Evolutionary conservation across 1,140 invertebrate genomes (phyloP), one percentile per base, ranked within the genome.

Genomic region (Sogatella furcifera): DNA sequence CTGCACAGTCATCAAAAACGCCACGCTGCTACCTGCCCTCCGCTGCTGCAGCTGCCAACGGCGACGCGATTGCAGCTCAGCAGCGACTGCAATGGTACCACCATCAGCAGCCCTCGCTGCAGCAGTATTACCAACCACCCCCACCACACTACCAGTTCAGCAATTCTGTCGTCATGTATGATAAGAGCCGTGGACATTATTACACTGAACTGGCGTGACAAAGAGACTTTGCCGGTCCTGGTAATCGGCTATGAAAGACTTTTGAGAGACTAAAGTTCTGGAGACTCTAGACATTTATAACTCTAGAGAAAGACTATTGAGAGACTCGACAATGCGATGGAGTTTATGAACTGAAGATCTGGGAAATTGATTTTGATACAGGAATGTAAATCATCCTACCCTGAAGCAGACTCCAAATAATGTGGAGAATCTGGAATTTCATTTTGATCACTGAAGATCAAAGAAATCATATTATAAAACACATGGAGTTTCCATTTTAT

Each of bases 131-230:
- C 55, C 24, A 56, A 21, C 55, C 15, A 5, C 42, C 53, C 15
- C 58, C 31, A 17, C 19, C 28, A n/a, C 59, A 54, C 15, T 60
- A 61, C 58, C 57, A 57, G 38, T 34, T 63, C 24, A 54, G 52
- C 52, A 65, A 65, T 46, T 64, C 61, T 11, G 66, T 67, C 10
- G 64, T 67, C 1, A 63, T 61, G 62, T 65, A 65, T 52, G 64
- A 67, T 42, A 57, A 63, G 56, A 42, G n/a, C 8, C 46, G 61
- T 14, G 64, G 61, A 0, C 58, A 61, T n/a, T 65, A 64, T 41
- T 64, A 66, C 52, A 67, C 64, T n/a, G 62, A 67, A 41, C 57
- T 67, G 13, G 66, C 64, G 59, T 67, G 66, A 67, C 64, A 54
- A 41, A 13, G 46, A 13, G 15, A 49, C 21, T 15, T 15, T 15